Evolutionary conservation across 2,797 vertebrate species (phyloP).

Genomic region (Masticophis lateralis): DNA sequence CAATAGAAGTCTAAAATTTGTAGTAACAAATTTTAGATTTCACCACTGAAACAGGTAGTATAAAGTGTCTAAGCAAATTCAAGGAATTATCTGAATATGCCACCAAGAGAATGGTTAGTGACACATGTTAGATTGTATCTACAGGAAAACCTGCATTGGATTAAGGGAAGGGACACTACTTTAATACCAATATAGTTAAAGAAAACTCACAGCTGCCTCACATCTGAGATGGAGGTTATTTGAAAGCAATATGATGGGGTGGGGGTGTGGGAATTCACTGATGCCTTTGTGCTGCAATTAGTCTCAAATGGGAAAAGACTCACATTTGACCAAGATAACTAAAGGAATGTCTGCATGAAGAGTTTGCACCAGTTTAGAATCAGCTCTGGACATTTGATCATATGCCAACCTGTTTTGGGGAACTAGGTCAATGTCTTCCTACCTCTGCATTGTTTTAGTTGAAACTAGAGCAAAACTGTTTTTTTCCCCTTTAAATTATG

Average conservation of each 20-base stretch:
- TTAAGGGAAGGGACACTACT: not conserved
- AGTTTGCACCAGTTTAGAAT: not conserved
- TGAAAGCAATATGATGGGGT: not conserved
- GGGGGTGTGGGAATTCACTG: accelerated
- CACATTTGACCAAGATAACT: not conserved
- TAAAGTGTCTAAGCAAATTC: not conserved
- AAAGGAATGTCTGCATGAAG: not conserved
- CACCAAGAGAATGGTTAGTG: not conserved
- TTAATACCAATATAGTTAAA: not conserved
- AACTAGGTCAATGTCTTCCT: not conserved
- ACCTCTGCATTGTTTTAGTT: not conserved
- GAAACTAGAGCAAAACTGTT: not conserved
- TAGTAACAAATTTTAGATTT: too few species aligned
- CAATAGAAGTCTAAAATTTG: too few species aligned
- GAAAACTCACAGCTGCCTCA: not conserved
- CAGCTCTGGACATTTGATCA: not conserved
- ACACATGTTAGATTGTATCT: not conserved
- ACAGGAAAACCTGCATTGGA: not conserved
- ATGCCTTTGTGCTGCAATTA: not conserved
- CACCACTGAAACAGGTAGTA: not conserved
- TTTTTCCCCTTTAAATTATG: not conserved
- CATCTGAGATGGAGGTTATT: not conserved
- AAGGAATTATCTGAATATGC: not conserved
- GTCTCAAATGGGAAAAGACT: not conserved
- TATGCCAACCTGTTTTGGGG: not conserved